These are phyloP conservation scores for Halcyon chelicuti DNA, from an alignment of 2,797 vertebrate genomes.

Conservation along the genomic window DNA sequence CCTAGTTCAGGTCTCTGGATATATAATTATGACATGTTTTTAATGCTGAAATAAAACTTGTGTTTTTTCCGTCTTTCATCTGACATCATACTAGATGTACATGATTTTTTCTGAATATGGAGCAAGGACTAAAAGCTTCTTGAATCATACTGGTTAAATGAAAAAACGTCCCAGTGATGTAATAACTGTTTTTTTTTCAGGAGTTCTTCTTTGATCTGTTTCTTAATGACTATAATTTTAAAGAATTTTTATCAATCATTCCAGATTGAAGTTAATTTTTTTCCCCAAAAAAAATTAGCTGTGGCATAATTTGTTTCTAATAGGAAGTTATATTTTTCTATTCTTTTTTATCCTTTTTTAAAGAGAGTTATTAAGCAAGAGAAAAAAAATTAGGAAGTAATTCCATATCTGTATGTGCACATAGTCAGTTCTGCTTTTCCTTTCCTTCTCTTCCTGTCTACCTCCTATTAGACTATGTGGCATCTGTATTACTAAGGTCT, in stretches of 20 bases:
- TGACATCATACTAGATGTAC: neutral
- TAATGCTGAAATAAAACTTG: neutral
- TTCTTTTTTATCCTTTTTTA: neutral
- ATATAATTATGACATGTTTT: neutral
- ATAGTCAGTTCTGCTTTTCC: neutral
- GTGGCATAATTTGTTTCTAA: neutral
- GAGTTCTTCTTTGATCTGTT: constrained; percentile 6
- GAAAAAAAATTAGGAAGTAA: neutral
- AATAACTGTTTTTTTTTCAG: neutral
- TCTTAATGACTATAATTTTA: neutral
- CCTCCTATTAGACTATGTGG: neutral
- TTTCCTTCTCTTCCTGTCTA: neutral
- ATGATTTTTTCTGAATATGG: neutral
- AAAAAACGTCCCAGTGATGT: neutral
- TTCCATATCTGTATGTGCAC: neutral
- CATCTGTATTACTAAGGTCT: neutral
- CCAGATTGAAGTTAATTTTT: neutral
- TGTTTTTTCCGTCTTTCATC: neutral
- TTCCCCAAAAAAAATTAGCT: neutral
- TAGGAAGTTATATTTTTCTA: neutral
- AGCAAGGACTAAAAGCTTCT: neutral
- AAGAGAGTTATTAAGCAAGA: neutral
- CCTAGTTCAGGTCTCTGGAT: neutral
- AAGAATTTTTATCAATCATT: neutral
- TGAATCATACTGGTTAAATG: neutral